Percentiles rank a stretch among this genome's conserved stretches.
These are phyloP conservation scores for Calliopum simillimum DNA, from an alignment of 2,888 invertebrate genomes.

Conservation along the genomic window DNA sequence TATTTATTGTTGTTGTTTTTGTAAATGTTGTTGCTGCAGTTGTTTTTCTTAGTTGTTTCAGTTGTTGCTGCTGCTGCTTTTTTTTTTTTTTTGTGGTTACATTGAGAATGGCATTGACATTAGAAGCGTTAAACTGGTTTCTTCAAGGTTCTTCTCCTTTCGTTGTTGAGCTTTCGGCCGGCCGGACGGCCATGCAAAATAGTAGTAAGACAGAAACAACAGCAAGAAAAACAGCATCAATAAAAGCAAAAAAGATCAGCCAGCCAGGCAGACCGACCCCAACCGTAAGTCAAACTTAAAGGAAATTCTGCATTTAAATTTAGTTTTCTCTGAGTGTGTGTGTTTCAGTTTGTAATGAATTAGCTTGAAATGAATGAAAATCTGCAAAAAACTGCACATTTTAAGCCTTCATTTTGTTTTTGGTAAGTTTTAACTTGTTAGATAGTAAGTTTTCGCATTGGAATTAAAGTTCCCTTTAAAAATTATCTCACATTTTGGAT, in stretches of 20 bases:
- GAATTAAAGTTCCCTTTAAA: no score
- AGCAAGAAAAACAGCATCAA: conserved; percentile 12
- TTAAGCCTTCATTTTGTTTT: no score
- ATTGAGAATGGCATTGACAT: conserved; percentile 65
- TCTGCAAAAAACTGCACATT: no score
- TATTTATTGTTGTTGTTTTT: conserved; percentile 1
- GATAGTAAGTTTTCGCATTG: no score
- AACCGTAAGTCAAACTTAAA: not conserved
- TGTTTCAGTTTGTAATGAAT: no score
- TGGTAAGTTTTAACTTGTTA: no score
- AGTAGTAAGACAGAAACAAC: not conserved
- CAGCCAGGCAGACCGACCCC: not conserved
- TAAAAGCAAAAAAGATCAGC: not conserved
- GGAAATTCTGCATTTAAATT: no score
- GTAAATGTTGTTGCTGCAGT: conserved; percentile 8
- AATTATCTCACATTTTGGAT: no score
- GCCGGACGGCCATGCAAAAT: not conserved
- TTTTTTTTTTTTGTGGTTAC: no score
- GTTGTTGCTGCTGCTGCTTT: not conserved
- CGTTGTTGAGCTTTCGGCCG: not conserved
- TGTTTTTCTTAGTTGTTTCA: conserved; percentile 2
- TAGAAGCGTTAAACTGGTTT: conserved; percentile 66
- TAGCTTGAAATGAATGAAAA: no score
- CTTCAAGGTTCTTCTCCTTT: conserved; percentile 60
- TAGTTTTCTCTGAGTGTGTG: no score